A percentile compares a stretch with the other conserved stretches of the same genome.
phyloP scores from a whole-genome alignment of 35 echinoderm and acorn worm species.

The Lytechinus pictus region DNA sequence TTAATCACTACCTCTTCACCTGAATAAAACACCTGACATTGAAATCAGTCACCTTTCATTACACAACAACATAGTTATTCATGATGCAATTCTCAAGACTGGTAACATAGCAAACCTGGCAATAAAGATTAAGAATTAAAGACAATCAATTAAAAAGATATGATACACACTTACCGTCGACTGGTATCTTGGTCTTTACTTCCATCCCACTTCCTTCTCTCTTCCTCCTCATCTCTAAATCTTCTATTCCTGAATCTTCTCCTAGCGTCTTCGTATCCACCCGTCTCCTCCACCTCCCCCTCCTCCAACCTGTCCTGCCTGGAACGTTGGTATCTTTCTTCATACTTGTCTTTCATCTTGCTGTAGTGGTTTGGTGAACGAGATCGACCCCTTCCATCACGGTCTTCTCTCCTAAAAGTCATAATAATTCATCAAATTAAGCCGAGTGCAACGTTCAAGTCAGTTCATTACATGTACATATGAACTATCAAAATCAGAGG shows the following conservation, averaged over 20 bases:
- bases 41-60: too few species aligned
- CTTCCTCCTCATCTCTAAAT: slow-evolving; percentile 35
- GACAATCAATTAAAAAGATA: neutral
- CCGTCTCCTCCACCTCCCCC: neutral
- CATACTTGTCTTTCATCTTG: slow-evolving; percentile 59
- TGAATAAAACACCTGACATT: too few species aligned
- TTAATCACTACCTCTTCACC: too few species aligned
- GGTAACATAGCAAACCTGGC: neutral
- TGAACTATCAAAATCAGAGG: too few species aligned
- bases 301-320: slow-evolving; percentile 25
- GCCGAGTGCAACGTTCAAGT: too few species aligned
- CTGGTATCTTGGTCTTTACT: slow-evolving; percentile 1
- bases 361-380: slow-evolving; percentile 30
- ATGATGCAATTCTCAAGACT: too few species aligned
- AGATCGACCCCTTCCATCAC: slow-evolving; percentile 13
- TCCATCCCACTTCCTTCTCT: slow-evolving; percentile 30
- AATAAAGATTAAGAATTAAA: neutral
- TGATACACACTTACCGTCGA: neutral
- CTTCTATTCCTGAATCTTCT: slow-evolving; percentile 71
- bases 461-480: too few species aligned
- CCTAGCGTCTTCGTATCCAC: slow-evolving; percentile 67
- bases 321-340: slow-evolving; percentile 24
- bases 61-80: too few species aligned
- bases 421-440: neutral
- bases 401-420: slow-evolving; percentile 46